Conservation (phyloP, 2,113 vertebrate species). For the Aplodontia rufa region DNA sequence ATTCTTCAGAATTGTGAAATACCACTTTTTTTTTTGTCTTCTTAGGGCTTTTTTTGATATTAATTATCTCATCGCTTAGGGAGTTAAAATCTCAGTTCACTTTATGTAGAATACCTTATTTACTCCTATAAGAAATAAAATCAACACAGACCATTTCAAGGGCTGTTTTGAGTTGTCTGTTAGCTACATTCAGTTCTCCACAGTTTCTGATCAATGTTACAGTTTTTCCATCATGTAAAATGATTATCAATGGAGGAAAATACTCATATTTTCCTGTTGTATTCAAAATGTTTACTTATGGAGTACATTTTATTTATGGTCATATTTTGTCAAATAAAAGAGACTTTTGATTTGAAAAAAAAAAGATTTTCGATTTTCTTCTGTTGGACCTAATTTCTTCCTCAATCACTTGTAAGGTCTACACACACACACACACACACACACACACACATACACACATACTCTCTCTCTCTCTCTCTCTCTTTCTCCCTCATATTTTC, state of each 20-base stretch:
- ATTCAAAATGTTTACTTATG: not conserved
- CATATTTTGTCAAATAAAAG: not conserved
- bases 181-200: not conserved
- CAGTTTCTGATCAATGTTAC: too few relatives aligned
- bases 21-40: not conserved
- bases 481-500: constrained; percentile 7
- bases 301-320: not conserved
- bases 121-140: not conserved
- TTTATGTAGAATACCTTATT: not conserved
- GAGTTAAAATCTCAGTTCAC: not conserved
- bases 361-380: too few relatives aligned
- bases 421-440: not conserved
- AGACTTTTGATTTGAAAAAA: not conserved
- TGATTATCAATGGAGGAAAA: not conserved
- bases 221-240: too few relatives aligned
- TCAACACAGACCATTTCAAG: not conserved
- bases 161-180: not conserved
- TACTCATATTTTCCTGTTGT: not conserved
- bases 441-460: not conserved
- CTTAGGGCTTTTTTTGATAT: not conserved
- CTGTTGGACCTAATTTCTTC: not conserved
- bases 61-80: not conserved
- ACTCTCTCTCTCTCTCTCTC: not conserved
- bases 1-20: not conserved
- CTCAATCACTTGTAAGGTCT: not conserved